Conservation (phyloP, 2,888 invertebrate species). For the Phymatocera aterrima region DNA sequence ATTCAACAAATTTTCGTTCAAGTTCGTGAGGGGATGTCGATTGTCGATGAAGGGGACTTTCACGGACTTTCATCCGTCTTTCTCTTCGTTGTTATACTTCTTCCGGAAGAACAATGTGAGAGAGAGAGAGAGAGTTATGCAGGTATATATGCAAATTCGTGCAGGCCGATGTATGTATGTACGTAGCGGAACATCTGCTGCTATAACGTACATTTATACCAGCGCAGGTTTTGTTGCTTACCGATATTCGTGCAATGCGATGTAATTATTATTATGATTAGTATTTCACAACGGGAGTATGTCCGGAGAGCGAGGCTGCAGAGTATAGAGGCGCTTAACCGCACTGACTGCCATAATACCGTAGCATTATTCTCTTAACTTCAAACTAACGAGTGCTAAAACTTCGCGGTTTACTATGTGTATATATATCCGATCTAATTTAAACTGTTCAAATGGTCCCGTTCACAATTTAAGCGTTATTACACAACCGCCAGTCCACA, state of each 20-base stretch:
- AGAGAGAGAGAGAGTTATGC: background rate
- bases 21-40: too few species aligned
- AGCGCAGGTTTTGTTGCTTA: background rate
- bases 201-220: background rate
- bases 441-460: slow-evolving; percentile 13
- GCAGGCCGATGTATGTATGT: background rate
- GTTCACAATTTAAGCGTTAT: slow-evolving; percentile 24
- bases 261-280: background rate
- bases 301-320: background rate
- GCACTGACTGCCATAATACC: slow-evolving; percentile 27
- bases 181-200: background rate
- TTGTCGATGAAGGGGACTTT: too few species aligned
- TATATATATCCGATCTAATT: slow-evolving; percentile 24
- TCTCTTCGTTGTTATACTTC: too few species aligned
- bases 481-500: slow-evolving; percentile 12
- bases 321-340: background rate
- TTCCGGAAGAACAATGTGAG: background rate
- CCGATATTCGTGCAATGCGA: background rate
- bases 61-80: too few species aligned
- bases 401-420: background rate
- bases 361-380: slow-evolving; percentile 28
- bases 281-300: background rate
- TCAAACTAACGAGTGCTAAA: slow-evolving; percentile 31
- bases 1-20: too few species aligned
- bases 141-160: too few species aligned